Percentiles rank a stretch among this genome's conserved stretches.
These are phyloP conservation scores for Mobula birostris DNA, from an alignment of 2,113 vertebrate genomes.

Conservation along the genomic window DNA sequence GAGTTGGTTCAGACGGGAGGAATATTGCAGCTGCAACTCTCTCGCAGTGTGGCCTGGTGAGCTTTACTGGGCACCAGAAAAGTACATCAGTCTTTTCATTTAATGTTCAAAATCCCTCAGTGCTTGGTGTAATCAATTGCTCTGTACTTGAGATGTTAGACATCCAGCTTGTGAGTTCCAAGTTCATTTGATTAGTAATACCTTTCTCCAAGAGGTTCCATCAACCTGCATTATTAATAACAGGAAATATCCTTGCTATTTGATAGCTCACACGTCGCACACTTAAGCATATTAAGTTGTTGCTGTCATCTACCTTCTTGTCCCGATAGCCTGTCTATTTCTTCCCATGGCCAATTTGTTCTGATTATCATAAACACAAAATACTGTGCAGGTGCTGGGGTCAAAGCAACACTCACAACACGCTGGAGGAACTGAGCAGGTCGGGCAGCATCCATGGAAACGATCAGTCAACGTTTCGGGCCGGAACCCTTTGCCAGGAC, in stretches of 20 bases:
- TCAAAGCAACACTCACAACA: too few species aligned
- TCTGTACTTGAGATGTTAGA: neutral
- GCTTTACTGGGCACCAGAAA: neutral
- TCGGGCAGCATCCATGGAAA: too few species aligned
- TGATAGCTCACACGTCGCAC: neutral
- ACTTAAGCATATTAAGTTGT: neutral
- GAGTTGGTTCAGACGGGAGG: neutral
- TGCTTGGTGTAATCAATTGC: neutral
- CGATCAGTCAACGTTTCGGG: too few species aligned
- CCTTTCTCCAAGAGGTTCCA: neutral
- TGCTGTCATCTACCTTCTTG: neutral
- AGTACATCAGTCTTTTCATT: neutral
- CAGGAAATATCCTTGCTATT: neutral
- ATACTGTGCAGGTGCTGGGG: too few species aligned
- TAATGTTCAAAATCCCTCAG: neutral
- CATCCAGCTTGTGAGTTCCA: neutral
- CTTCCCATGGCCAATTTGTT: neutral
- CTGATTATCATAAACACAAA: too few species aligned
- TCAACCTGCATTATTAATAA: neutral
- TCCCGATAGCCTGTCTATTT: neutral
- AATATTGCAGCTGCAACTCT: neutral
- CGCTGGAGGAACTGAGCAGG: too few species aligned
- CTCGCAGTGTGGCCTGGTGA: neutral
- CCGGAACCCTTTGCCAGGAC: too few species aligned
- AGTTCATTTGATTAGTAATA: neutral